These are phyloP conservation scores for Drosophila mojavensis DNA, from an alignment of 1,140 invertebrate genomes.

Conservation along the genomic window DNA sequence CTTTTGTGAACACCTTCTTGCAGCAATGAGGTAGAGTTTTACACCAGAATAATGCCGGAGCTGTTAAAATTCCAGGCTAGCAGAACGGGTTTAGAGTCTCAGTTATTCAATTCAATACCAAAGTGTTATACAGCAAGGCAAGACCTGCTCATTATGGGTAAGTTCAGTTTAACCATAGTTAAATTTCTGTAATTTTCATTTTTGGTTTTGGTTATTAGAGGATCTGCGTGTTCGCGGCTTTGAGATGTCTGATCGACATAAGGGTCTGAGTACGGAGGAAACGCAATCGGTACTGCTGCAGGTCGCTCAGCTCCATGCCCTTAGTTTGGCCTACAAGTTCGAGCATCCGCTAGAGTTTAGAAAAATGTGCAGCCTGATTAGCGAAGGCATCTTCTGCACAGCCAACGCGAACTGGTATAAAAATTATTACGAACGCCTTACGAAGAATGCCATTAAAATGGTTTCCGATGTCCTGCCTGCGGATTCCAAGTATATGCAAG, in stretches of 20 bases:
- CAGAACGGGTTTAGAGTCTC: constrained; percentile 65
- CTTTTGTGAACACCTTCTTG: not conserved
- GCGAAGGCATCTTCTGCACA: constrained; percentile 87
- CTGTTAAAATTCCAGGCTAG: constrained; percentile 86
- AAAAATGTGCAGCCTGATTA: constrained; percentile 85
- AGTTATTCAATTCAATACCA: constrained; percentile 87
- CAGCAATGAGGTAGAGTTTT: constrained; percentile 89
- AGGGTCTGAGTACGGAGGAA: constrained; percentile 87
- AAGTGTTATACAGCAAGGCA: constrained; percentile 87
- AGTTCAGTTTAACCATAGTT: constrained; percentile 58
- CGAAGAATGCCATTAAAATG: constrained; percentile 88
- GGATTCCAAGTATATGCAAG: constrained; percentile 86
- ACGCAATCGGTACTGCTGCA: constrained; percentile 86
- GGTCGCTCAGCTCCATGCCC: constrained; percentile 88
- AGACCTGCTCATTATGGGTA: constrained; percentile 87
- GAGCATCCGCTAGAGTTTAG: constrained; percentile 87
- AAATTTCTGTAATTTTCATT: constrained; percentile 45
- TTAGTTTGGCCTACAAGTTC: constrained; percentile 88
- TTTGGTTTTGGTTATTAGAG: constrained; percentile 51
- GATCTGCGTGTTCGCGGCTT: constrained; percentile 86
- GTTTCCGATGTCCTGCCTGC: constrained; percentile 86
- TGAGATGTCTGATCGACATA: constrained; percentile 88
- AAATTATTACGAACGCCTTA: constrained; percentile 88
- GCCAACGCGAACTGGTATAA: constrained; percentile 89
- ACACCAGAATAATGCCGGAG: constrained; percentile 88